phyloP scores from a whole-genome alignment of 2,797 vertebrate species.

The Gephyroberyx darwinii region DNA sequence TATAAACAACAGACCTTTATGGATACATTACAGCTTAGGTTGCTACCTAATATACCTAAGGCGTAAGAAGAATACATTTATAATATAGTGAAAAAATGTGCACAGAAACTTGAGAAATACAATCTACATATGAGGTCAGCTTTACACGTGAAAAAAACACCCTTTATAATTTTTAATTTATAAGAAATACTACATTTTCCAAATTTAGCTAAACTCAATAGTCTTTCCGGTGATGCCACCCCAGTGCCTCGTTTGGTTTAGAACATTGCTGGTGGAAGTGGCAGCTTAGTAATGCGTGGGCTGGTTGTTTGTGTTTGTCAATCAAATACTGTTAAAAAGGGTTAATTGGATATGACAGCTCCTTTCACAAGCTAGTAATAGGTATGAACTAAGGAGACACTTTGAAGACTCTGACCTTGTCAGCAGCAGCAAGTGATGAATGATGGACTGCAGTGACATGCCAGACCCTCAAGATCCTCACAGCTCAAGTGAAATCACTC shows the following conservation, averaged over 20 bases:
- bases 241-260: constrained; percentile 15
- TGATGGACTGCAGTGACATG: constrained; percentile 64
- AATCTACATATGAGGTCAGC: too few relatives aligned
- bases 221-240: constrained; percentile 18
- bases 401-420: constrained; percentile 74
- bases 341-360: constrained; percentile 55
- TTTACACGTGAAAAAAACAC: too few relatives aligned
- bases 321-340: constrained; percentile 31
- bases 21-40: too few relatives aligned
- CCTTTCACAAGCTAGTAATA: constrained; percentile 33
- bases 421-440: constrained; percentile 48
- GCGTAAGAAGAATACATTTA: too few relatives aligned
- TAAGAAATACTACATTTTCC: too few relatives aligned
- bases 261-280: constrained; percentile 26
- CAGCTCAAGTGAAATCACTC: constrained; percentile 52
- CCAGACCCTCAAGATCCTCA: constrained; percentile 57
- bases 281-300: constrained; percentile 31
- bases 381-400: constrained; percentile 42
- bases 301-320: constrained; percentile 44
- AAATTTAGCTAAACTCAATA: too few relatives aligned
- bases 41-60: too few relatives aligned
- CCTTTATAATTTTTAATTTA: too few relatives aligned
- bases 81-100: too few relatives aligned
- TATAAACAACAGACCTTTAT: too few relatives aligned
- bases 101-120: too few relatives aligned